These are phyloP conservation scores for Zophobas atratus DNA, from an alignment of 1,140 invertebrate genomes.

Conservation along the genomic window DNA sequence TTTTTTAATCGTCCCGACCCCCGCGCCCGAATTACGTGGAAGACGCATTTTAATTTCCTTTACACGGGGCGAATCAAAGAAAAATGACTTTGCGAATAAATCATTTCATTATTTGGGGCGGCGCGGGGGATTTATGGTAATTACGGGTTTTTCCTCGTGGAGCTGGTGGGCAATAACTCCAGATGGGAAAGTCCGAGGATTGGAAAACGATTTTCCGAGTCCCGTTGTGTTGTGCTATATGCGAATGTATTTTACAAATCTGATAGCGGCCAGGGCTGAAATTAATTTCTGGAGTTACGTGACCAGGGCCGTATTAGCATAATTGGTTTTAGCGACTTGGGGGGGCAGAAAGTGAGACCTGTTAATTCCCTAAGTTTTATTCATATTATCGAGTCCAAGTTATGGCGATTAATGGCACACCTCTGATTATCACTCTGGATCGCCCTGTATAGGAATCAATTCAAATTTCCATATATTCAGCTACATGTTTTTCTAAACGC, in stretches of 20 bases:
- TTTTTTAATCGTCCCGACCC: conserved; percentile 44
- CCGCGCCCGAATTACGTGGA: conserved; percentile 2
- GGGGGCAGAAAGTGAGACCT: no score
- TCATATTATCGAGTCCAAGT: no score
- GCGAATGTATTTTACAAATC: conserved; percentile 23
- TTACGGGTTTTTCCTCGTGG: conserved; percentile 8
- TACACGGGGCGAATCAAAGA: conserved; percentile 21
- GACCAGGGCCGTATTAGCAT: conserved; percentile 9
- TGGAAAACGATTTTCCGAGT: conserved; percentile 50
- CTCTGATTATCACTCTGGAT: no score
- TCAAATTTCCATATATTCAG: no score
- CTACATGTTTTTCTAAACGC: no score
- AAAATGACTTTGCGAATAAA: conserved; percentile 8
- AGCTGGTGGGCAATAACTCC: conserved; percentile 46
- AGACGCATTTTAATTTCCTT: conserved; percentile 37
- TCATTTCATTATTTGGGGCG: conserved; percentile 18
- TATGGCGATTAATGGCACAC: no score
- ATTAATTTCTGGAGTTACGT: conserved; percentile 27
- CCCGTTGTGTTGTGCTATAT: conserved; percentile 30
- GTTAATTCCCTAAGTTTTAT: no score
- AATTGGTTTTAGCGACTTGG: neutral
- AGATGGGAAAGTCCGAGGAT: conserved; percentile 50
- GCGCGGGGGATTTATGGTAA: conserved; percentile 35
- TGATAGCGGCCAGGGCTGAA: conserved; percentile 2
- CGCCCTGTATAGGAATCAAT: no score